Evolutionary conservation across 2,113 vertebrate genomes (phyloP).

Genomic region (Phalacrocorax carbo): DNA sequence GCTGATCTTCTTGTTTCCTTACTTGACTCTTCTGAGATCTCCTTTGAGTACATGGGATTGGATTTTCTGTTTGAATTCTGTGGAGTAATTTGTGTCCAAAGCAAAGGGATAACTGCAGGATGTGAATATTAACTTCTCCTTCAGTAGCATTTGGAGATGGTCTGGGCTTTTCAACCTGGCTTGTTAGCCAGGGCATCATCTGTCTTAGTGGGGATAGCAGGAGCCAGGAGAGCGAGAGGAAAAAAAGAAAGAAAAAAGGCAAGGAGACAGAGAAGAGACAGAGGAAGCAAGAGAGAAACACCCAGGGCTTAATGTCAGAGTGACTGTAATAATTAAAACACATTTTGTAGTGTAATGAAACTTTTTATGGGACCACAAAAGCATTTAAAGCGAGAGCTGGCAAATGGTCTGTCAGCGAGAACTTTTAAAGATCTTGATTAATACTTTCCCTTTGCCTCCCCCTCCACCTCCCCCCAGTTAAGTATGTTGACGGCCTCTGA

Average conservation of each 20-base stretch:
- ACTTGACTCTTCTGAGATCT: neutral
- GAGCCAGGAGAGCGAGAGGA: neutral
- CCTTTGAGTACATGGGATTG: neutral
- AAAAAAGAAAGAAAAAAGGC: neutral
- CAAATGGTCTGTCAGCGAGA: slow-evolving; percentile 42
- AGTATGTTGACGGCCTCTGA: slow-evolving; percentile 21
- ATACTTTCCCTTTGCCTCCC: slow-evolving; percentile 21
- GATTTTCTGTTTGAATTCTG: neutral
- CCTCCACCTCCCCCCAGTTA: neutral
- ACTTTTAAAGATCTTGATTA: slow-evolving; percentile 51
- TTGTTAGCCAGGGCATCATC: neutral
- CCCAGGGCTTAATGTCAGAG: slow-evolving; percentile 43
- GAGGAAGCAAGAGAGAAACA: slow-evolving; percentile 41
- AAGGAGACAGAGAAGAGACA: neutral
- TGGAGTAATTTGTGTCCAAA: neutral
- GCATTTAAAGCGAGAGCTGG: slow-evolving; percentile 52
- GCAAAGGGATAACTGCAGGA: neutral
- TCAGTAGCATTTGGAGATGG: neutral
- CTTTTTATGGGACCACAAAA: slow-evolving; percentile 66
- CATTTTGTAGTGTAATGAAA: slow-evolving; percentile 55
- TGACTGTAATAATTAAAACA: slow-evolving; percentile 52
- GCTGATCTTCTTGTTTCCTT: neutral
- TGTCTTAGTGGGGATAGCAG: neutral
- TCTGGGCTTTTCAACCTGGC: neutral
- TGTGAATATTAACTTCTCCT: neutral